Evolutionary conservation across 2,113 vertebrate species (phyloP), one percentile per base, ranked within the genome.

Genomic region (Cavia porcellus): DNA sequence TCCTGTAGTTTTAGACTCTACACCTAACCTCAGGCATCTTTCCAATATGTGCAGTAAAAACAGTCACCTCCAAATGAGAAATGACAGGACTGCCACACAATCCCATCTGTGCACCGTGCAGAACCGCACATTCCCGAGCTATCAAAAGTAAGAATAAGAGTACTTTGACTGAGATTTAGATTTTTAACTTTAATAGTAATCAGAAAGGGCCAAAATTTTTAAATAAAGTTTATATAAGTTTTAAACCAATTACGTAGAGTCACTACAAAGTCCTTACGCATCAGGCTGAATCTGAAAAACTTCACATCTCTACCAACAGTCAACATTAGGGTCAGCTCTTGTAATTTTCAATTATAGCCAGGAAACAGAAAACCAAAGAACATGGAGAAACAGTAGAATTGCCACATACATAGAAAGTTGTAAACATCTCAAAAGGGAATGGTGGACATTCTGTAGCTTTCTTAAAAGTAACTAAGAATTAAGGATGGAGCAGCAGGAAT

Each of bases 401-500:
- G 52, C 11, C 59, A 5, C 10, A 70, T 14, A 45, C 4, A 75
- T 14, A 3, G 45, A 86, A 86, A 47, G 86, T 32, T 64, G 75
- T 42, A 80, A 94, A 77, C n/a, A 62, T 82, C 32, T 79, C 89
- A 59, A 84, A 84, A 93, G 35, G 24, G 14, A 91, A 90, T 62
- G 83, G 7, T 59, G 62, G 12, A 59, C 5, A 88, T 3, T 62
- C 55, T 80, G 28, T 30, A 75, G 20, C 57, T 47, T 75, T 24
- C 45, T 47, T 66, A 80, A 93, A 86, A 77, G n/a, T 68, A 83
- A 95, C 22, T 70, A 83, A 75, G 50, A 74, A 90, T 62, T 80
- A 66, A 38, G 57, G 64, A 70, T 90, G 64, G 25, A 52, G 7
- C 55, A 4, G 12, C 55, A 1, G 32, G 50, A 89, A 86, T 22